Evolutionary conservation across 1,140 invertebrate species (phyloP).

Genomic region (Adelges cooleyi): DNA sequence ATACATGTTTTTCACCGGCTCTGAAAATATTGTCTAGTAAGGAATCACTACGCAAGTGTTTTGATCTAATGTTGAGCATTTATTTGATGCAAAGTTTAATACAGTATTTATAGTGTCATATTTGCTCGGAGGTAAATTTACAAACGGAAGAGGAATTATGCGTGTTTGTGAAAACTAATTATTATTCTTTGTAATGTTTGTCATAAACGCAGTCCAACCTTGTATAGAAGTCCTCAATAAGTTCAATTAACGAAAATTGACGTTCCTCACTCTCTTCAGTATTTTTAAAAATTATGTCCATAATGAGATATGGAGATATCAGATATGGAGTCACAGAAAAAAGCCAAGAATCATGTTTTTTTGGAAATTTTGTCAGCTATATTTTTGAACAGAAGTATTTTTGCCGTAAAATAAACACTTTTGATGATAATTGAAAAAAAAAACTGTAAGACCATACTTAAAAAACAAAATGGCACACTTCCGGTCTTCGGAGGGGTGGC

Average conservation of each 20-base stretch:
- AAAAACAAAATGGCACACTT: too few relatives aligned
- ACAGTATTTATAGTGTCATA: slow-evolving; percentile 3
- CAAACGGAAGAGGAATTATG: slow-evolving; percentile 21
- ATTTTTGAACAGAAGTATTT: too few relatives aligned
- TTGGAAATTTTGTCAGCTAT: too few relatives aligned
- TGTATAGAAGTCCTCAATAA: background rate
- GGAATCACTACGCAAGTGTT: slow-evolving; percentile 36
- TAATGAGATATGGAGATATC: too few relatives aligned
- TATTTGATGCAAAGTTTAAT: background rate
- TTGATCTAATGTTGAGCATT: slow-evolving; percentile 29
- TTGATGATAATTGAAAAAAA: too few relatives aligned
- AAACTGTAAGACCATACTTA: too few relatives aligned
- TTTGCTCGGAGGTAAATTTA: slow-evolving; percentile 13
- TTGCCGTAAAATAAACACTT: too few relatives aligned
- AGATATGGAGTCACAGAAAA: too few relatives aligned
- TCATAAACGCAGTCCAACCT: slow-evolving; percentile 19
- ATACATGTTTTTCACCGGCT: too few relatives aligned
- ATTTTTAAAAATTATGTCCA: background rate
- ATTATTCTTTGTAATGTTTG: background rate
- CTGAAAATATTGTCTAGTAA: too few relatives aligned
- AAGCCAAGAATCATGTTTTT: too few relatives aligned
- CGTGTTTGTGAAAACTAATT: background rate
- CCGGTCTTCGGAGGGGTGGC: too few relatives aligned
- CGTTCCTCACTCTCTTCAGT: background rate
- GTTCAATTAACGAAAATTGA: background rate